Evolutionary conservation across 1,140 invertebrate genomes (phyloP), one percentile per base, ranked within the genome.

Genomic region (Drosophila nebulosa): DNA sequence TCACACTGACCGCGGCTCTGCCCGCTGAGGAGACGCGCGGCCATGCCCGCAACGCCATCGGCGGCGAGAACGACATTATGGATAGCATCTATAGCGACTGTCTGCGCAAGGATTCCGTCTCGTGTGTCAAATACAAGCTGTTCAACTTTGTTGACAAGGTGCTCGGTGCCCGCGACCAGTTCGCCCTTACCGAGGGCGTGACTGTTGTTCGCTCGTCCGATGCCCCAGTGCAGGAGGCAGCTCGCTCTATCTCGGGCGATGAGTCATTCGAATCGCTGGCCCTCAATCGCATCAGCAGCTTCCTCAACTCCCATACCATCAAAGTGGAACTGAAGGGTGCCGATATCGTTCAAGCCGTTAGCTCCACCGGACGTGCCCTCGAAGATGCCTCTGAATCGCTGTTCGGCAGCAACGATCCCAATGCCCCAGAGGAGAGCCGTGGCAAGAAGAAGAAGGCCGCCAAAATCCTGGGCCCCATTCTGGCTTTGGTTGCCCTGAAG

Each of bases 271-370:
- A 96, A 65, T 93, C 94, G 14, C 91, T 96, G 61, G 80, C 95
- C 24, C 91, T 94, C 57, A 94, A 93, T 64, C 93, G 96, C 58
- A 91, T 96, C 36, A 94, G 95, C 72, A 93, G 94, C 52, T 97
- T 96, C 91, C 91, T 97, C 30, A 94, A 94, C 79, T 94, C 95
- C 0, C 96, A 96, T 92, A 95, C 95, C 18, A 92, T 97, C 56
- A 96, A 96, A 86, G 94, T 97, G n/a, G 96, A 97, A 91, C 92
- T 97, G 50, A 96, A 96, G 91, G 96, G 96, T 22, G 94, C 93
- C 58, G 96, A 97, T 79, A 95, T 97, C n/a, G 93, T 96, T 2
- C 95, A 95, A 62, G 94, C 95, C 1, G 95, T 96, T 24, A 94
- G 94, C 55, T 95, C 95, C 26, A 95, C 94, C n/a, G 96, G 96